phyloP scores from a whole-genome alignment of 2,888 invertebrate genomes.

The Euplagia quadripunctaria region DNA sequence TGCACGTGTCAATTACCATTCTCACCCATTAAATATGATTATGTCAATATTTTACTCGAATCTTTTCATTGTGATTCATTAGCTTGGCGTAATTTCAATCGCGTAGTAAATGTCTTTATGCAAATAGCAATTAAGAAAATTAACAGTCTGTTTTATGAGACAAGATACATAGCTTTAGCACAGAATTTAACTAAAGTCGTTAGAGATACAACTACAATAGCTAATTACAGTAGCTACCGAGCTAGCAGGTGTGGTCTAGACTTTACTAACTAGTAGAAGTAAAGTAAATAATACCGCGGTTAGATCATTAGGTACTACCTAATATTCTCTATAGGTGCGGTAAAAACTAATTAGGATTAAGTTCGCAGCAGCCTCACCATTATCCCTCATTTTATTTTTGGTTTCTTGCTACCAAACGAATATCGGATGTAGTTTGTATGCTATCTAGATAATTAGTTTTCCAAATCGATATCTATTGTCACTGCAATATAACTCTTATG shows the following conservation, averaged over 20 bases:
- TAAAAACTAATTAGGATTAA: neutral
- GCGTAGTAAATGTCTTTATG: neutral
- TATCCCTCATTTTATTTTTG: neutral
- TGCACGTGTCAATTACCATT: neutral
- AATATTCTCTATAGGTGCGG: neutral
- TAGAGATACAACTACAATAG: neutral
- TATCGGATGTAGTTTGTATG: neutral
- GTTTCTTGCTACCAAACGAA: neutral
- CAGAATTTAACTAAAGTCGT: neutral
- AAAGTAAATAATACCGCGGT: neutral
- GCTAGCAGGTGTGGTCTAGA: neutral
- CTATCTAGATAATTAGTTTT: too few species aligned
- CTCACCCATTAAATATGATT: neutral
- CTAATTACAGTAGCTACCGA: conserved; percentile 4
- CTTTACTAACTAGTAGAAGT: neutral
- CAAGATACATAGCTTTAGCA: neutral
- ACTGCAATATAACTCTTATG: too few species aligned
- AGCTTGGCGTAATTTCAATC: neutral
- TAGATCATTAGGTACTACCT: neutral
- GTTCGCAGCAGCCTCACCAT: too few species aligned
- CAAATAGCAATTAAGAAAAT: neutral
- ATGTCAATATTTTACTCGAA: neutral
- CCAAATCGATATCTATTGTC: too few species aligned
- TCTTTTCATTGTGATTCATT: neutral
- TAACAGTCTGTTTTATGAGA: conserved; percentile 1